These are phyloP conservation scores for Pseudonaja textilis DNA, from an alignment of 2,113 vertebrate genomes.

Conservation along the genomic window DNA sequence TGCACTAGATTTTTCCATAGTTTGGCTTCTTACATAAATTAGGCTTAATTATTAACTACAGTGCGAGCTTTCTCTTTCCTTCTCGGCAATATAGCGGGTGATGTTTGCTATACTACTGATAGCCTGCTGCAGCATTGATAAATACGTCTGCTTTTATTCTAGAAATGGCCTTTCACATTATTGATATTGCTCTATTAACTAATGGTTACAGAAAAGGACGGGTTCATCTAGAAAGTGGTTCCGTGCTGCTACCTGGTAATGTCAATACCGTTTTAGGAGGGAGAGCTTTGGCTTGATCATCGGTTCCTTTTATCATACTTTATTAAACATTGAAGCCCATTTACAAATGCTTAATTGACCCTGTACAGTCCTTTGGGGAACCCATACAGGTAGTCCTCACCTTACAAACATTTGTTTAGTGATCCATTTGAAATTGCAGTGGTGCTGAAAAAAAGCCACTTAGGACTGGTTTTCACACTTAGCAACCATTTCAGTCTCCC, in stretches of 20 bases:
- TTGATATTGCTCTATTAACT: not conserved
- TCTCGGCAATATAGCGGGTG: constrained; percentile 17
- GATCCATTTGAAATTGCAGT: not conserved
- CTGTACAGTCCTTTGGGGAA: not conserved
- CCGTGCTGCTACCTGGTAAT: not conserved
- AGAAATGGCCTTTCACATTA: not conserved
- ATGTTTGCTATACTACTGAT: not conserved
- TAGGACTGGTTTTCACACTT: not conserved
- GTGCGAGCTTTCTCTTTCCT: constrained; percentile 22
- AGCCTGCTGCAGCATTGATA: constrained; percentile 6
- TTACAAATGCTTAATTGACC: not conserved
- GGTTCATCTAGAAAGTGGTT: not conserved
- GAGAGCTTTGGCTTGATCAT: not conserved
- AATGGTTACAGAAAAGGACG: not conserved
- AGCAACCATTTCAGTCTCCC: not conserved
- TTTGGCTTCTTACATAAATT: not conserved
- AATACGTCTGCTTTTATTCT: constrained; percentile 28
- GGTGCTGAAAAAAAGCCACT: not conserved
- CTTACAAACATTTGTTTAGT: not conserved
- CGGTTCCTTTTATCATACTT: not conserved
- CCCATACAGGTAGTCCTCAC: not conserved
- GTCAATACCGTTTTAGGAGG: not conserved
- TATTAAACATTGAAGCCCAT: not conserved
- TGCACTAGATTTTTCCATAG: not conserved
- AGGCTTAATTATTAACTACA: constrained; percentile 40